Base-by-base conservation (phyloP, 2,113 vertebrate genomes). In the Entelurus aequoreus region DNA sequence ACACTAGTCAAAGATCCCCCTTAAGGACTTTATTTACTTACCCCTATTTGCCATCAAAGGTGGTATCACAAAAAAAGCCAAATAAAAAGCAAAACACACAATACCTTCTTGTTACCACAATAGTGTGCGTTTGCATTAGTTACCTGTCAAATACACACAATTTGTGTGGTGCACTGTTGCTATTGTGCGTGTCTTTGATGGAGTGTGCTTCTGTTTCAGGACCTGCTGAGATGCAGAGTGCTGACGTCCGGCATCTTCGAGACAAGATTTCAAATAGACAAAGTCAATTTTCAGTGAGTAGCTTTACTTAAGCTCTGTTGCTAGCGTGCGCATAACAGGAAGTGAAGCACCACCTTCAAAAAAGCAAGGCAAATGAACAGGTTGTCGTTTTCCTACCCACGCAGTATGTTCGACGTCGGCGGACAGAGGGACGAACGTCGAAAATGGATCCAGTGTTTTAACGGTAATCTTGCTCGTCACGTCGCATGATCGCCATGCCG, bases 361-460 rank as follows among this genome's bases (percentile, higher is more conserved):
- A 40, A 48, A 35, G 13, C 2, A 48, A 48, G 12, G 36, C 1
- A 15, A 10, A 19, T 1, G 2, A 14, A 48, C 13, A 36, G 14
- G n/a, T 13, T 60, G 28, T 4, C 59, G 16, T 6, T 40, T 61
- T 66, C 4, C 84, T 70, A 68, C 60, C 59, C 9, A 6, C 21
- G 1, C 81, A 99, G 97, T 85, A 99, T 98, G 97, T 99, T 99
- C 64, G 95, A 98, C 66, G 96, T 98, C 69, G 97, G 97, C 6
- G 97, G 96, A 65, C 96, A 99, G 86, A 91, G 95, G 65, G 97
- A 99, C 19, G 96, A 99, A 62, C 94, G 97, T 76, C 92, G 97
- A 67, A 99, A 99, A 84, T 99, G 97, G 97, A 99, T 98, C 89
- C 97, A 99, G 75, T 99, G 97, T 93, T 99, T 99, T 90, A 99